Percentiles rank a stretch among this genome's conserved stretches.
phyloP scores from a whole-genome alignment of 2,113 vertebrate genomes.

The Pluvianellus socialis region DNA sequence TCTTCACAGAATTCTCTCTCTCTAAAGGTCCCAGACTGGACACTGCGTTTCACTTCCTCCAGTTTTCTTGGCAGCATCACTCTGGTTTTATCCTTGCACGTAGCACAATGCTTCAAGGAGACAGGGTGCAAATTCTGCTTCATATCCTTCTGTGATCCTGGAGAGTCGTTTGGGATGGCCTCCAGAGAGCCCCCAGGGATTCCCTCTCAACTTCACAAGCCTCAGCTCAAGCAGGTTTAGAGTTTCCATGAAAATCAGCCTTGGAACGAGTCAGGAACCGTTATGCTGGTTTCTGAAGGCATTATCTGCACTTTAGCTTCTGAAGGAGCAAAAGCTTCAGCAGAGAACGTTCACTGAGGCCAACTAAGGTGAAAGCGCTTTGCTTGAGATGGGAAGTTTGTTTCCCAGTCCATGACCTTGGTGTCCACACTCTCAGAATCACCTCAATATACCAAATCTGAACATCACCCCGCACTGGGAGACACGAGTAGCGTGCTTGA shows the following conservation, averaged over 20 bases:
- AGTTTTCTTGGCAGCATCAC: not conserved
- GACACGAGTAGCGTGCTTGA: not conserved
- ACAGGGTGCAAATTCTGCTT: not conserved
- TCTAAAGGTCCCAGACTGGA: not conserved
- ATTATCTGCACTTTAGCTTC: not conserved
- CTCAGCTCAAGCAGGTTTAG: not conserved
- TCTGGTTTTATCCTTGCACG: not conserved
- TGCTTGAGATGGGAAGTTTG: not conserved
- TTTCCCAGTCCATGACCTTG: not conserved
- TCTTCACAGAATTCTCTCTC: not conserved
- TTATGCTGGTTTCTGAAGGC: not conserved
- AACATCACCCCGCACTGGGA: accelerated
- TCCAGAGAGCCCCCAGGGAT: not conserved
- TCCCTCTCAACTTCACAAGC: not conserved
- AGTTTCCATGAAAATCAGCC: not conserved
- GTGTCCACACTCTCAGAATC: not conserved
- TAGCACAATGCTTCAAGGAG: not conserved
- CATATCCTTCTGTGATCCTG: not conserved
- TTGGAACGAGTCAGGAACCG: not conserved
- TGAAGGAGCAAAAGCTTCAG: not conserved
- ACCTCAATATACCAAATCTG: not conserved
- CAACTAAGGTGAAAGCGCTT: not conserved
- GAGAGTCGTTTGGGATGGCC: not conserved
- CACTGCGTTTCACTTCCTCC: not conserved
- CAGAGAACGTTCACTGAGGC: not conserved